Percentiles rank a stretch among this genome's conserved stretches.
Evolutionary conservation across 2,113 vertebrate genomes (phyloP).

Genomic region (Coptodon rendalli): DNA sequence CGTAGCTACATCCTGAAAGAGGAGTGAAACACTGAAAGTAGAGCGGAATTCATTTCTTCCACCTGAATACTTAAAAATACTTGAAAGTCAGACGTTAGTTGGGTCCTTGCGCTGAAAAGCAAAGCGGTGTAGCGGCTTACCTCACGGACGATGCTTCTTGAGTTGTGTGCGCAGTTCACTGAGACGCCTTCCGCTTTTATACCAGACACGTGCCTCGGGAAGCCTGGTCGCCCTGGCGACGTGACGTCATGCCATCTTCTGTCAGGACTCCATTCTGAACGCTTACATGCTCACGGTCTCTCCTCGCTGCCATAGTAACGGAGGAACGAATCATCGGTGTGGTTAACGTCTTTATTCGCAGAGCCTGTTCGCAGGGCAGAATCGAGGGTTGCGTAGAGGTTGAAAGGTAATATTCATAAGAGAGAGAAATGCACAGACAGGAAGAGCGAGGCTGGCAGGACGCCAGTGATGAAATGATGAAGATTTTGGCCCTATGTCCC

Average conservation of each 20-base stretch:
- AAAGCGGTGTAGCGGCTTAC: neutral
- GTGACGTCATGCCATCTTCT: conserved; percentile 64
- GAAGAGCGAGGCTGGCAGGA: neutral
- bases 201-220: conserved; percentile 51
- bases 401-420: neutral
- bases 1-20: neutral
- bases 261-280: conserved; percentile 44
- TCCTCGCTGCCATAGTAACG: conserved; percentile 25
- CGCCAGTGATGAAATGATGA: neutral
- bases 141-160: conserved; percentile 51
- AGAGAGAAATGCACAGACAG: neutral
- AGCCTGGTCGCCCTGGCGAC: conserved; percentile 59
- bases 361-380: rapidly evolving
- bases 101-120: neutral
- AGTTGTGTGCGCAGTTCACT: conserved; percentile 19
- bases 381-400: neutral
- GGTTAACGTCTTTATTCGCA: neutral
- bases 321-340: neutral
- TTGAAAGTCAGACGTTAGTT: neutral
- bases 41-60: neutral
- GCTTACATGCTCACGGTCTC: conserved; percentile 42
- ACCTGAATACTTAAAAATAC: neutral
- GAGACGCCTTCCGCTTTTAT: conserved; percentile 57
- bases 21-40: neutral
- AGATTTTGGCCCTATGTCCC: neutral